These are phyloP conservation scores for Pangasius macronema DNA, from an alignment of 2,797 vertebrate genomes.

Conservation along the genomic window DNA sequence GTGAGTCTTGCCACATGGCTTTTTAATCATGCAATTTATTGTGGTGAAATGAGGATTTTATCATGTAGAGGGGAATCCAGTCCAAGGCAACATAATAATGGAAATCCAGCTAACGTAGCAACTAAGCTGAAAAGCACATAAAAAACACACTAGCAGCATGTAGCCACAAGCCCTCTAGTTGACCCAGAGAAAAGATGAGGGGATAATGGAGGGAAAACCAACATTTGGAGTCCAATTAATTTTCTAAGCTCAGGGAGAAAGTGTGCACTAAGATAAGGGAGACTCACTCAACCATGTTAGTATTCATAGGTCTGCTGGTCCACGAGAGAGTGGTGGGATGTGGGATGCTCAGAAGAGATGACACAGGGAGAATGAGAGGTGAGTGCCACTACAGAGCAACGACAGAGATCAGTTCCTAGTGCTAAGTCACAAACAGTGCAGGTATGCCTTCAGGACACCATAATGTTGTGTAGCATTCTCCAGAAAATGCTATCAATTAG, in stretches of 20 bases:
- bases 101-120: not conserved
- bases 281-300: not conserved
- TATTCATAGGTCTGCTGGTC: not conserved
- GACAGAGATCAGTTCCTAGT: not conserved
- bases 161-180: not conserved
- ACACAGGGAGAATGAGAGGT: not conserved
- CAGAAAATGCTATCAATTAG: no score
- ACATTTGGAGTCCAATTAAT: not conserved
- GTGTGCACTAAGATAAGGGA: not conserved
- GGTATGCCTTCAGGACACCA: not conserved
- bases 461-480: not conserved
- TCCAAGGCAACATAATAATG: not conserved
- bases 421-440: not conserved
- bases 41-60: not conserved
- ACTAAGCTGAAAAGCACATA: not conserved
- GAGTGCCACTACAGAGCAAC: not conserved
- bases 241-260: not conserved
- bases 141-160: not conserved
- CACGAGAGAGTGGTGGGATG: not conserved
- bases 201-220: not conserved
- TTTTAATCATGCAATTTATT: not conserved
- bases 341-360: not conserved
- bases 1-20: not conserved
- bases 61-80: not conserved
- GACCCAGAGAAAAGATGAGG: not conserved